These are phyloP conservation scores for Amphimedon queenslandica DNA, from an alignment of 37 sponge, comb jelly and placozoan genomes.

Conservation along the genomic window DNA sequence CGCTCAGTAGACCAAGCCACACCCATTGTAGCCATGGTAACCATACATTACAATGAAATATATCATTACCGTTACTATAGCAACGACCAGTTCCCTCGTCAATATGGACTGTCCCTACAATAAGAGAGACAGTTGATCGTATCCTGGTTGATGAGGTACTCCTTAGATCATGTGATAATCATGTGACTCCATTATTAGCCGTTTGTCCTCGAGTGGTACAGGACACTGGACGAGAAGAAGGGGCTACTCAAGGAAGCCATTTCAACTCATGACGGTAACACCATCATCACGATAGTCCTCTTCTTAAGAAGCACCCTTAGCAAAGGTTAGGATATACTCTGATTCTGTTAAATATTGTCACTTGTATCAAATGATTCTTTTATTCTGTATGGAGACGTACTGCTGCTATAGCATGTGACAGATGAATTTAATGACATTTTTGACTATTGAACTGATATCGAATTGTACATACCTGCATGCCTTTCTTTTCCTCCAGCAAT, in stretches of 20 bases:
- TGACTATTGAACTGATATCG: too few relatives aligned
- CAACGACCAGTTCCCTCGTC: too few relatives aligned
- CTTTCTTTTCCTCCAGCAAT: neutral
- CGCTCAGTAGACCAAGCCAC: too few relatives aligned
- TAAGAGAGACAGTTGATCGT: conserved; percentile 37
- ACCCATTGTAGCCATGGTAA: too few relatives aligned
- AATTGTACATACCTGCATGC: neutral
- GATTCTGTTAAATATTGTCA: too few relatives aligned
- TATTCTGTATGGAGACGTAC: too few relatives aligned
- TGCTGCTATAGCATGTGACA: neutral
- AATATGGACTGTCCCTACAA: conserved; percentile 37
- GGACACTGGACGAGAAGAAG: conserved; percentile 50
- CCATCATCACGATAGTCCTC: conserved; percentile 52
- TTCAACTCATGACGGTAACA: conserved; percentile 54
- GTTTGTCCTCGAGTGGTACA: conserved; percentile 54
- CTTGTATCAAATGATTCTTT: too few relatives aligned
- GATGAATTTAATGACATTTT: too few relatives aligned
- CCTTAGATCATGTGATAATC: too few relatives aligned
- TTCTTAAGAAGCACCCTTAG: conserved; percentile 45
- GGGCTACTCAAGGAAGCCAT: conserved; percentile 54
- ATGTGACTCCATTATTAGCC: conserved; percentile 16
- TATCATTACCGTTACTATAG: too few relatives aligned
- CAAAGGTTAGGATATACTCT: conserved; percentile 24
- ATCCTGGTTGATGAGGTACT: conserved; percentile 40
- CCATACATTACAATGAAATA: too few relatives aligned